Evolutionary conservation across 2,888 invertebrate genomes (phyloP), one percentile per base, ranked within the genome.

Genomic region (Pyrocoelia pectoralis): DNA sequence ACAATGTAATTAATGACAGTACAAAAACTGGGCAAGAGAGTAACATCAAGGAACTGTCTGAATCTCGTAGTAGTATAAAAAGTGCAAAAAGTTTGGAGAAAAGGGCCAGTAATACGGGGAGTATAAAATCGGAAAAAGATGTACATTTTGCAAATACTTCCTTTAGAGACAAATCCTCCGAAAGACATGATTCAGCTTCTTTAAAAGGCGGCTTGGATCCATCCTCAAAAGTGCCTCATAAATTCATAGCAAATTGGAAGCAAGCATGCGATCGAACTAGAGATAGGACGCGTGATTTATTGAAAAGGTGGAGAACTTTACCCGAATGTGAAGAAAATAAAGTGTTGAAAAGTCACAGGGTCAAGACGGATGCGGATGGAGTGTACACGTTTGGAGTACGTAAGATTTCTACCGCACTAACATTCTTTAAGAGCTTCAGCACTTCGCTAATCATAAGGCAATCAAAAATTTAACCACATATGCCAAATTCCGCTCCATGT

Each of bases 321-420:
- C 88, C 89, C 0, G 88, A 88, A 73, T 82, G 84, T 10, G 81
- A 82, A 68, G 85, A 85, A 50, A 78, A 74, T 1, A 75, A 77
- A 79, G 78, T 12, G 80, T 82, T 8, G 76, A 74, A 3, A 79
- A 79, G 61, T 72, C 72, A 29, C 72, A 68, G 28, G 84, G 83
- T 6, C 83, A 81, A 24, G 84, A 84, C 51, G 83, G 84, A 18
- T 84, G 85, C 50, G 88, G 89, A n/a, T 91, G 90, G 90, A 90
- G 89, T 74, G 90, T 90, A 17, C 90, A 90, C 77, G 88, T 90
- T 67, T 91, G 90, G 90, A 89, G 90, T 90, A 81, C 87, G 87
- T 79, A 12, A 12, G 8, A 5, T 24, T 24, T 24, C 24, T 3
- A 24, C 24, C 6, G 24, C 24, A 24, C 24, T 24, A 5, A 24